phyloP scores from a whole-genome alignment of 2,888 invertebrate species.

The Caenorhabditis sp. region DNA sequence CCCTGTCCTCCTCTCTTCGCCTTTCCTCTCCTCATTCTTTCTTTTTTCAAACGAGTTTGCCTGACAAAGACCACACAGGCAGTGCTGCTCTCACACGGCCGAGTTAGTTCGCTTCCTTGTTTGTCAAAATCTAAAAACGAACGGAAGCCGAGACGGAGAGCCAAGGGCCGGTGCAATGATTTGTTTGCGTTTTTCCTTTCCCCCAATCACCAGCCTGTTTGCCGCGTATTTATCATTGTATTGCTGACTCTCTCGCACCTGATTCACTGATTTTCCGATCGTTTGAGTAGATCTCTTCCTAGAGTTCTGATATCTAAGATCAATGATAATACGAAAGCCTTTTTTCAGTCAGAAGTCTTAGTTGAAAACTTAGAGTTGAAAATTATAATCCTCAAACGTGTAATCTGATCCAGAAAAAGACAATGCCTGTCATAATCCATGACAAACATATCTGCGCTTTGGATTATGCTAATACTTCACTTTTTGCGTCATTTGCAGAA shows the following conservation, averaged over 20 bases:
- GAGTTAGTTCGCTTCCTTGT: conserved; percentile 40
- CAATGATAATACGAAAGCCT: background rate
- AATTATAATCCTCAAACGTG: background rate
- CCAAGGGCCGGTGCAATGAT: conserved; percentile 14
- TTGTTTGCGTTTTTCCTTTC: conserved; percentile 50
- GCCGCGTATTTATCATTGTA: conserved; percentile 20
- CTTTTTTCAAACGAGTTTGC: background rate
- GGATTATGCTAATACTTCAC: background rate
- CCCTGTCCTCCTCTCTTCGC: background rate
- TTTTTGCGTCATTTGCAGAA: background rate
- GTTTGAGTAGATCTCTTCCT: background rate
- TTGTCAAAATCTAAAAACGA: conserved; percentile 41
- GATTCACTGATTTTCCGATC: conserved; percentile 6
- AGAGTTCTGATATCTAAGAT: background rate
- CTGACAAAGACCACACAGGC: conserved; percentile 39
- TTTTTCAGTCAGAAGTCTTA: background rate
- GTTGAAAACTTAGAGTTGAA: background rate
- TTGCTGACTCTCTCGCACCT: background rate
- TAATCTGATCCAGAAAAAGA: too few species aligned
- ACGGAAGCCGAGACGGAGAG: conserved; percentile 33
- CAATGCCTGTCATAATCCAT: background rate
- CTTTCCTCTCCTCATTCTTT: background rate
- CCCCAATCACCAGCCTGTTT: conserved; percentile 11
- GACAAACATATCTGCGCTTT: background rate
- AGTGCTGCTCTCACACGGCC: conserved; percentile 34